phyloP scores from a whole-genome alignment of 2,888 invertebrate species.

The Cotesia congregata region DNA sequence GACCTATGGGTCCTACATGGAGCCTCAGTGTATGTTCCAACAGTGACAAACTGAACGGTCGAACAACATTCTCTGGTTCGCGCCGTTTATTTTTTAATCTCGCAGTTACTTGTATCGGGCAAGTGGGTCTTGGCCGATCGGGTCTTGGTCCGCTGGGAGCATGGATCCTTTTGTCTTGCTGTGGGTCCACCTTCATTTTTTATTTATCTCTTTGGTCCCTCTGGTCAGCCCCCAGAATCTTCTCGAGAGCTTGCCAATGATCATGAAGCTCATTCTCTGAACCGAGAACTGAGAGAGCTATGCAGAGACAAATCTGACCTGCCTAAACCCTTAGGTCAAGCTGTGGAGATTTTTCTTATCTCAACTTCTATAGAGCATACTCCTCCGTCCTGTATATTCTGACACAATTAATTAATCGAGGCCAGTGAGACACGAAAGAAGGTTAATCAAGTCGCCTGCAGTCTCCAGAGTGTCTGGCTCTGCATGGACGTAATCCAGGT shows the following conservation, averaged over 20 bases:
- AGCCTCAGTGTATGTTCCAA: conserved; percentile 55
- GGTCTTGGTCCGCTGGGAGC: background rate
- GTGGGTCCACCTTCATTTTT: conserved; percentile 23
- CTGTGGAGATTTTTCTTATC: conserved; percentile 1
- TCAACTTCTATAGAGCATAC: background rate
- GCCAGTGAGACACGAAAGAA: conserved; percentile 5
- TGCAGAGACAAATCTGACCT: conserved; percentile 4
- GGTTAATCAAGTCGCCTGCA: conserved; percentile 20
- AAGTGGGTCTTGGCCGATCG: conserved; percentile 13
- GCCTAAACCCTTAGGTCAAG: background rate
- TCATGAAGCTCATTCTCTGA: background rate
- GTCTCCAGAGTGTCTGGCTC: background rate
- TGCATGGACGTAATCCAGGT: background rate
- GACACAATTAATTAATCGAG: conserved; percentile 20
- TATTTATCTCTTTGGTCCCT: conserved; percentile 27
- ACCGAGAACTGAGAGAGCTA: background rate
- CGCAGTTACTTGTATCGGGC: conserved; percentile 7
- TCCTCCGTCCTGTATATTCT: background rate
- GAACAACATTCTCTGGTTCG: conserved; percentile 58
- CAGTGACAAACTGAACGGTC: conserved; percentile 61
- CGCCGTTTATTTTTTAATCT: conserved; percentile 25
- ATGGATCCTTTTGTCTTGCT: conserved; percentile 52
- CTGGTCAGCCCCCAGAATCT: conserved; percentile 6
- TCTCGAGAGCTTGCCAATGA: background rate
- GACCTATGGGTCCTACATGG: conserved; percentile 40